phyloP scores from a whole-genome alignment of 2,888 invertebrate genomes.

The Cerastis leucographa region DNA sequence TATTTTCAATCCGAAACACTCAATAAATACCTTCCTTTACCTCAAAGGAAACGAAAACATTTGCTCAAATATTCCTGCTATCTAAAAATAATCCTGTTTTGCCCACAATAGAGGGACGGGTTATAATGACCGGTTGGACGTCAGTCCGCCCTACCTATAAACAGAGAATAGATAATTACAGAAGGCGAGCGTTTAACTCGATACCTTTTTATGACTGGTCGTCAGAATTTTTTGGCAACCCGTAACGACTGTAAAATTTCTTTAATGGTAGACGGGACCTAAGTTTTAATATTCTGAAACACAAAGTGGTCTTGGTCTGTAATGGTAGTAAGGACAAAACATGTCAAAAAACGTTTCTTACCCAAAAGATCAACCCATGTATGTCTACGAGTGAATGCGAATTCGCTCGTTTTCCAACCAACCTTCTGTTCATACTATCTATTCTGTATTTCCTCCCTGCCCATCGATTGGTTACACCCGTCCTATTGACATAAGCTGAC shows the following conservation, averaged over 20 bases:
- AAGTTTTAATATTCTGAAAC: background rate
- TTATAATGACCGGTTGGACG: slow-evolving; percentile 47
- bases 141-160: slow-evolving; percentile 16
- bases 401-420: background rate
- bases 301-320: background rate
- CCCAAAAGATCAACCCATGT: background rate
- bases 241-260: background rate
- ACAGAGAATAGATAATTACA: background rate
- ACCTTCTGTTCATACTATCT: slow-evolving; percentile 6
- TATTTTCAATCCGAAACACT: slow-evolving; percentile 11
- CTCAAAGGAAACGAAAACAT: slow-evolving; percentile 35
- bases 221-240: background rate
- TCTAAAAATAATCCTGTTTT: slow-evolving; percentile 53
- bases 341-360: background rate
- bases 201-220: background rate
- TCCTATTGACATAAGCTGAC: slow-evolving; percentile 59
- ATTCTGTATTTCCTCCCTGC: slow-evolving; percentile 8
- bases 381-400: no score
- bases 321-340: background rate
- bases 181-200: background rate
- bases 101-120: slow-evolving; percentile 39
- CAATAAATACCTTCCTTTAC: slow-evolving; percentile 44
- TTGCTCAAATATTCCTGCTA: slow-evolving; percentile 32
- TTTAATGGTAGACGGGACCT: background rate
- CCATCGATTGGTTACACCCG: slow-evolving; percentile 49